Evolutionary conservation across 2,888 invertebrate genomes (phyloP), one percentile per base, ranked within the genome.

Genomic region (Dyspetes luteomarginatus): DNA sequence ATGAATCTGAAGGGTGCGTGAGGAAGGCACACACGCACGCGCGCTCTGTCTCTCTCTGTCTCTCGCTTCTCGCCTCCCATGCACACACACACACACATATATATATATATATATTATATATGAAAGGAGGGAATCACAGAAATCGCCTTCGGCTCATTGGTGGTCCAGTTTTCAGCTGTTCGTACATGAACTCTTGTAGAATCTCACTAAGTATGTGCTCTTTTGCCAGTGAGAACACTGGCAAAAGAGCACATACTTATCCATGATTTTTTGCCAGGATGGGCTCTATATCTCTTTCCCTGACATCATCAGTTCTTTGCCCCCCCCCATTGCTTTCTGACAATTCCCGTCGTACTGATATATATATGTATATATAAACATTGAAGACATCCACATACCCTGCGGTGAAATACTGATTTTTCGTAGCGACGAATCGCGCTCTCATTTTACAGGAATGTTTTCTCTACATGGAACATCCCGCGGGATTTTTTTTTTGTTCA

Each of bases 101-200:
- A 17, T 24, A 24, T 17, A 9, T 15, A 50, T 55, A 30, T 41
- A 22, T 9, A 43, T 30, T 50, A 36, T 19, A 28, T 28, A 55
- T 15, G 41, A 9, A 28, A 17, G 56, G 56, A 56, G 62, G 62
- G 28, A 15, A 56, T n/a, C n/a, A 65, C 17, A 68, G 62, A 69
- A 58, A 68, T 69, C 77, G 81, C 81, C 81, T 24, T 77, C 48
- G 77, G 77, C 81, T 62, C 68, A 77, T 52, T 64, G 73, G 50
- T 73, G 77, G 81, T 81, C 81, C 81, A 81, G 73, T 81, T 81
- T 81, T 77, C 30, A 80, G 60, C 71, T 60, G 69, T 55, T 65
- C 62, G 12, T 19, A 19, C 26, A 43, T 41, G 36, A 52, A 52
- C 43, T 41, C 58, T 62, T 52, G 17, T 52, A 2, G 36, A 58